Base-by-base conservation (phyloP, 2,113 vertebrate genomes). In the Oxygymnocypris stewartii region DNA sequence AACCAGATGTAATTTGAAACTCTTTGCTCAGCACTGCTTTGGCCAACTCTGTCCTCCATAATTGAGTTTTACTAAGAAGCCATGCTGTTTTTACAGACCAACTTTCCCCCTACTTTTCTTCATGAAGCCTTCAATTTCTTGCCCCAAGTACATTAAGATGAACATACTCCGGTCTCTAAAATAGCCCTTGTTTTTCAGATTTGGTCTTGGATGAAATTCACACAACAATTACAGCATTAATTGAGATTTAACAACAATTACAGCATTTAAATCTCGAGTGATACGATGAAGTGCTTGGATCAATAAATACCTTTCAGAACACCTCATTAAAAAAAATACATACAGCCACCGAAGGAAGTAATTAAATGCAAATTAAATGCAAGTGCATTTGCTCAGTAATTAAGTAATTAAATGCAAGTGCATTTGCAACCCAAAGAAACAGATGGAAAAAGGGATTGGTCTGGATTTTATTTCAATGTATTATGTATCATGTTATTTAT, bases 51-150 rank as follows among this genome's bases (percentile, higher is more conserved):
- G 42, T 31, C 54, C 63, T 47, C 57, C 35, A 28, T 49, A 37
- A 85, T 73, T n/a, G 6, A 16, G 31, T 73, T 75, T 73, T 47
- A 89, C 89, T 57, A 90, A 87, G 91, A 91, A 92, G 86, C 20
- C 47, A 75, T 67, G 37, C 75, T 78, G 73, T 80, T 82, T 90
- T 93, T 90, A 93, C 89, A 85, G 89, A 91, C 84, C 89, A 28
- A 89, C 79, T 87, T 14, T 8, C 40, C 84, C 42, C 65, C 23
- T 20, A 25, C 42, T 74, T 40, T 49, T 47, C 49, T 82, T 77
- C 35, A 75, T 16, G 12, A 79, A 71, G 42, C 81, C 80, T 82
- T 23, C 6, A 23, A 82, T 69, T 82, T 69, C 63, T 57, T 44
- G 13, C 28, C 40, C 79, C 14, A 6, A 31, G 13, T 47, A 3